phyloP scores from a whole-genome alignment of 2,888 invertebrate species.

The Microplitis manilae region DNA sequence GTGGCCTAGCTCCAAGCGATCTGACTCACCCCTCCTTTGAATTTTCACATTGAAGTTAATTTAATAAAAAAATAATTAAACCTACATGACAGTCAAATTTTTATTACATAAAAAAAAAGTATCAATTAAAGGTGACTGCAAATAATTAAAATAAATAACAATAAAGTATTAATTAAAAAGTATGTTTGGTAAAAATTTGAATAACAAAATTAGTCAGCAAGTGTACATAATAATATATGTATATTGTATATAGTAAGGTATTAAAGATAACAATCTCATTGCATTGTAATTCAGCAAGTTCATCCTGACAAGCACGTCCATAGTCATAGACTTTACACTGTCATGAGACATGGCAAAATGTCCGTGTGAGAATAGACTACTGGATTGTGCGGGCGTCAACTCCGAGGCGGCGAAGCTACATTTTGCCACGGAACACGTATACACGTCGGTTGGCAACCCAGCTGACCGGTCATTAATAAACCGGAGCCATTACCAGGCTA shows the following conservation, averaged over 20 bases:
- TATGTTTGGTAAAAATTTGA: background rate
- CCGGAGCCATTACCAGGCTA: conserved; percentile 67
- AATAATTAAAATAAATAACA: no score
- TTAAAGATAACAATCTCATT: background rate
- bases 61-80: no score
- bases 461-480: conserved; percentile 71
- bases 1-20: no score
- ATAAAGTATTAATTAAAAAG: background rate
- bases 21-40: no score
- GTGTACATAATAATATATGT: background rate
- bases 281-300: conserved; percentile 28
- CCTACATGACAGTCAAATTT: no score
- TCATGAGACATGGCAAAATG: conserved; percentile 34
- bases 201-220: background rate
- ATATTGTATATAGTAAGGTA: background rate
- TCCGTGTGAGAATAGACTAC: conserved; percentile 38
- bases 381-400: conserved; percentile 38
- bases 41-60: no score
- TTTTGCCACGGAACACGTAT: conserved; percentile 49
- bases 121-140: no score
- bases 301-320: conserved; percentile 17
- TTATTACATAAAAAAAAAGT: no score
- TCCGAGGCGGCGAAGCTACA: conserved; percentile 35
- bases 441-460: conserved; percentile 62
- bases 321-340: conserved; percentile 27